Base-by-base conservation (phyloP, 2,888 invertebrate species). In the Megamerina dolium region DNA sequence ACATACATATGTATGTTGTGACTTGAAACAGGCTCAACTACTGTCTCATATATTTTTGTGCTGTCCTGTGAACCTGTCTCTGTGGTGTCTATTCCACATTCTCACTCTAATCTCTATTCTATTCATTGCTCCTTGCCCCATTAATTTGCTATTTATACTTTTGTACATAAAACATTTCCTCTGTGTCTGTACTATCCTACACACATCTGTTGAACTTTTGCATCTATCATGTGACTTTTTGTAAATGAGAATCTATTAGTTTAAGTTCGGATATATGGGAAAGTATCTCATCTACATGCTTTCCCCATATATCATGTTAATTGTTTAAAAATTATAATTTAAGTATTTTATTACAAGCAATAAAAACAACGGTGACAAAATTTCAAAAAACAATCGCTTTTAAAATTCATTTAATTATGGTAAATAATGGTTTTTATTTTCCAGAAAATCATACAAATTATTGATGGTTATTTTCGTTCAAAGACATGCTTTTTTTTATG, bases 341-440 rank as follows among this genome's bases (percentile, higher is more conserved):
- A 49, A 55, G 54, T 49, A 56, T 54, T 55, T 63, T 66, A 66
- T 68, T 62, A 58, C 60, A 68, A 66, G 61, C 6, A 23, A 23
- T 64, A 62, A 66, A 66, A 68, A 66, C 57, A 63, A 69, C 68
- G 68, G 68, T 68, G 68, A 68, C 68, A 68, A 68, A 68, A 66
- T 67, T 63, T 59, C 48, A 60, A 57, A 52, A 45, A 46, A 49
- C 46, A 40, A 42, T 32, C 8, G 5, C n/a, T 17, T 23, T 23
- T 23, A 8, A 8, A 10, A 23, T 23, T 23, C 10, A 23, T 23
- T 8, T 8, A 23, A 23, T 8, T 23, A 23, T 23, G 23, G 8
- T 23, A 23, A 6, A 23, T 10, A 8, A 23, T 8, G 23, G 32
- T 16, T 23, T 34, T 46, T 14, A 20, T n/a, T n/a, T n/a, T n/a